Evolutionary conservation across 2,888 invertebrate species (phyloP), one percentile per base, ranked within the genome.

Genomic region (Ametastegia equiseti): DNA sequence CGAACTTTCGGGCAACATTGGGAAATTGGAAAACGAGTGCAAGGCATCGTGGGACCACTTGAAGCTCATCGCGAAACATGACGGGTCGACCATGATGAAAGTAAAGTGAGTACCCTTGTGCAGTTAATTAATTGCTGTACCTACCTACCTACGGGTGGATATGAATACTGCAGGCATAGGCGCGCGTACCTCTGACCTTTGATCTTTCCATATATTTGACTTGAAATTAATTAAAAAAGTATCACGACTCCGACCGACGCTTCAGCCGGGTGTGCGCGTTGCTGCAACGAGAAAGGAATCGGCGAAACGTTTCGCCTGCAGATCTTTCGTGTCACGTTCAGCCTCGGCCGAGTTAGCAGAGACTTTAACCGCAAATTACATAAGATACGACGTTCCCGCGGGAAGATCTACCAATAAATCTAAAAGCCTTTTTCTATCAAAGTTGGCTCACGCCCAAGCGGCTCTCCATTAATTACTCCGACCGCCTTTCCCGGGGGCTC

Each of bases 1-100:
- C 86, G 97, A 99, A 88, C 93, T 99, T 80, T 94, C 95, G 63
- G 93, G 95, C 80, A 99, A 98, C 91, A 94, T 99, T 78, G 94
- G 94, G 81, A 97, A 97, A 89, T 93, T 99, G 90, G 99, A 99
- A 92, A 94, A 95, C 27, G 99, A 99, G 91, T 99, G 99, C 93
- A 99, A 99, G 91, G 96, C 97, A 0, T 98, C 98, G 0, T 99
- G 98, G 97, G 98, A 99, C 92, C 96, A 99, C 91, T 94, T 99
- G 90, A 97, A 98, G 92, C 94, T 97, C 63, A 97, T 99, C 83
- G 96, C 98, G 19, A 99, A 98, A 91, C 98, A 99, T 91, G 99
- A 99, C 90, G 96, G 97, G 78, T 94, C 96, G 2, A 96, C 96
- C 23, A 97, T 97, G 92, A 95, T 97, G 92, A 98, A 98, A 92